These are phyloP conservation scores for Ellobius talpinus DNA, from an alignment of 2,113 vertebrate species.

Conservation along the genomic window DNA sequence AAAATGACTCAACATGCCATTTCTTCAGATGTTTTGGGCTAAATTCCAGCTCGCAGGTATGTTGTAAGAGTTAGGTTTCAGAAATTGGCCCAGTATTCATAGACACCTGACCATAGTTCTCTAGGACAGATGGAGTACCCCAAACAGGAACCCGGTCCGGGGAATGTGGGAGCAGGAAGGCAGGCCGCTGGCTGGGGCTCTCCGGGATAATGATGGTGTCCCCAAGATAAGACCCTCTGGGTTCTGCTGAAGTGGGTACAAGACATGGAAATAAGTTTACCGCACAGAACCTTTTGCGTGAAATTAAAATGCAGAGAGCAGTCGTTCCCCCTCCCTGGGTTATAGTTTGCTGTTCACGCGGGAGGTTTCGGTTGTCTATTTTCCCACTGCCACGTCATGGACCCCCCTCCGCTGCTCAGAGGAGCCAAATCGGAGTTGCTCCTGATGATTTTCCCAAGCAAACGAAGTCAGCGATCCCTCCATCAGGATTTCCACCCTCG, in stretches of 20 bases:
- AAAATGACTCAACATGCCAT: constrained; percentile 67
- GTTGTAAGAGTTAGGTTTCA: constrained; percentile 77
- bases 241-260: constrained; percentile 76
- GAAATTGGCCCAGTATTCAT: constrained; percentile 56
- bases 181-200: constrained; percentile 82
- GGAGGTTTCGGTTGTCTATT: constrained; percentile 77
- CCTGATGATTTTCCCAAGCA: constrained; percentile 77
- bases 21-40: constrained; percentile 77
- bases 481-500: constrained; percentile 80
- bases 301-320: constrained; percentile 25
- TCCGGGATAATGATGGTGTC: constrained; percentile 71
- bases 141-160: constrained; percentile 76
- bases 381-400: constrained; percentile 79
- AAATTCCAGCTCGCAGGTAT: constrained; percentile 72
- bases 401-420: constrained; percentile 77
- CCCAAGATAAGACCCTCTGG: constrained; percentile 47
- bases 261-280: constrained; percentile 86
- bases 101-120: constrained; percentile 18
- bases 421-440: constrained; percentile 73
- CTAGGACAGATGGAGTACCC: constrained; percentile 64
- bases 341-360: constrained; percentile 81
- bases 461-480: constrained; percentile 77
- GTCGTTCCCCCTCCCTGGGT: constrained; percentile 55
- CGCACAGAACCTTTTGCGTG: constrained; percentile 58
- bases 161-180: constrained; percentile 76